These are phyloP conservation scores for Pteria penguin DNA, from an alignment of 2,888 invertebrate species.

Conservation along the genomic window DNA sequence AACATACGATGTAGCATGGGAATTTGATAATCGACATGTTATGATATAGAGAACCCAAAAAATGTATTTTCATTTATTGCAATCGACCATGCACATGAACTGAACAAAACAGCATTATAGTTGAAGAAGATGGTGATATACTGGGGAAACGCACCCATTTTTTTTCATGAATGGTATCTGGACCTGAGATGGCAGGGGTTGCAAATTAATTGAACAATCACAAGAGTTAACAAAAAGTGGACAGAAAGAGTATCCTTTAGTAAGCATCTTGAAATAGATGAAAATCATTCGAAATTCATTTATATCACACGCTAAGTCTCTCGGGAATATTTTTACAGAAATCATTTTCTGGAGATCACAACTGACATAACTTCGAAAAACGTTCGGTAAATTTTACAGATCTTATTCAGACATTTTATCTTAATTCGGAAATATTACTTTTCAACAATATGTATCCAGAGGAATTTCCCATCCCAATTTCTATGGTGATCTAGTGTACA, in stretches of 20 bases:
- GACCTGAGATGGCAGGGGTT: conserved; percentile 46
- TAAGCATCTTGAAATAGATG: background rate
- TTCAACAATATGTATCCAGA: too few species aligned
- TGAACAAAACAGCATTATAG: conserved; percentile 58
- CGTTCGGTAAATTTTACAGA: too few species aligned
- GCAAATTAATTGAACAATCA: conserved; percentile 33
- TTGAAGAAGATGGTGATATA: conserved; percentile 61
- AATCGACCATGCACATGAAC: conserved; percentile 62
- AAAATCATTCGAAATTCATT: background rate
- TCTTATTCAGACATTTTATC: too few species aligned
- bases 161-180: conserved; percentile 60
- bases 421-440: too few species aligned
- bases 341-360: conserved; percentile 22
- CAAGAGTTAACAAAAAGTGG: conserved; percentile 18
- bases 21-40: conserved; percentile 55
- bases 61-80: conserved; percentile 51
- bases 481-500: too few species aligned
- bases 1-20: conserved; percentile 38
- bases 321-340: conserved; percentile 17
- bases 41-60: conserved; percentile 50
- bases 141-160: conserved; percentile 57
- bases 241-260: conserved; percentile 9
- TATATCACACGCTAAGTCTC: background rate
- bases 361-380: too few species aligned
- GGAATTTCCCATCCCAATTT: too few species aligned